Conservation (phyloP, 2,888 invertebrate species). For the Drosophila atripex region DNA sequence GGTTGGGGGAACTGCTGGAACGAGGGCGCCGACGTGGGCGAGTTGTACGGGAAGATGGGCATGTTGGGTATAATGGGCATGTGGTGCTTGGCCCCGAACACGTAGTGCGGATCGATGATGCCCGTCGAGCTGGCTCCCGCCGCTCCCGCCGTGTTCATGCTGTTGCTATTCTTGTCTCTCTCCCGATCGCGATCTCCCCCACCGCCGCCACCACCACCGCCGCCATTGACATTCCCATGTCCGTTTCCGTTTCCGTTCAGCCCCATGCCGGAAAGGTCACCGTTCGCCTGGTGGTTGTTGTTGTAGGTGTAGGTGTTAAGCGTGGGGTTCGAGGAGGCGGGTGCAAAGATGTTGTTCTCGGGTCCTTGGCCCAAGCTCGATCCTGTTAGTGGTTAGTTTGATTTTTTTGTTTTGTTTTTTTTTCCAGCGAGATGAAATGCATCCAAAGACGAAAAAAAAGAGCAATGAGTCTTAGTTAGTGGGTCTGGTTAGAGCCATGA, state of each 20-base stretch:
- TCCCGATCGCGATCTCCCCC: no score
- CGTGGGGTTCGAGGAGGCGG: slow-evolving; percentile 82
- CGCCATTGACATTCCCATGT: slow-evolving; percentile 30
- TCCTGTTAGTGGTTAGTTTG: slow-evolving; percentile 72
- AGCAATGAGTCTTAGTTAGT: slow-evolving; percentile 13
- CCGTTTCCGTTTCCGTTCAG: slow-evolving; percentile 33
- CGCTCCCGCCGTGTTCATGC: slow-evolving; percentile 56
- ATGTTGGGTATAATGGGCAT: slow-evolving; percentile 82
- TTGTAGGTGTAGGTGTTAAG: slow-evolving; percentile 80
- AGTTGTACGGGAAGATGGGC: slow-evolving; percentile 83
- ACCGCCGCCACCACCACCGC: no score
- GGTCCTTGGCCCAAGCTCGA: slow-evolving; percentile 83
- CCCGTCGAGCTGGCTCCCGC: slow-evolving; percentile 68
- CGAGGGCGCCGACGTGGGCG: slow-evolving; percentile 82
- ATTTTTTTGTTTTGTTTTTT: neutral
- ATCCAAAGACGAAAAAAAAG: slow-evolving; percentile 9
- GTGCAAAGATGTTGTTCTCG: slow-evolving; percentile 79
- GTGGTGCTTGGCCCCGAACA: slow-evolving; percentile 83
- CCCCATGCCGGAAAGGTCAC: slow-evolving; percentile 37
- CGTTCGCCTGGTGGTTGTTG: neutral
- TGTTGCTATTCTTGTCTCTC: slow-evolving; percentile 14
- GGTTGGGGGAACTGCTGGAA: slow-evolving; percentile 84
- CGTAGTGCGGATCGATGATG: slow-evolving; percentile 83
- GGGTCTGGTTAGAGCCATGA: slow-evolving; percentile 1
- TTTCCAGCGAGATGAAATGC: slow-evolving; percentile 20